These are phyloP conservation scores for Cinara cedri DNA, from an alignment of 2,888 invertebrate species.

Conservation along the genomic window DNA sequence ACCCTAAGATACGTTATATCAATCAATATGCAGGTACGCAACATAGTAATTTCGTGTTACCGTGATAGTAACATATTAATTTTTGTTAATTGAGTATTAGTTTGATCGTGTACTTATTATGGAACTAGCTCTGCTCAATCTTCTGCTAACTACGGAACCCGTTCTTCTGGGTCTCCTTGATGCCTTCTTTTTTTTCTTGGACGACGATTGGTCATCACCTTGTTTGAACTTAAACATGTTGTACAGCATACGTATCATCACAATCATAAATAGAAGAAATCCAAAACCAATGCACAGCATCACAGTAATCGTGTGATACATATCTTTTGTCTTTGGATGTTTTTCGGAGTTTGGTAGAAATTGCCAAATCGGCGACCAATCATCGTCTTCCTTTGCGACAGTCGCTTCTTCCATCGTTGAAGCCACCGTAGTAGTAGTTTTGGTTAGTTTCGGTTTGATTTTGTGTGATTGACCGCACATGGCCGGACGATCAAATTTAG, in stretches of 20 bases:
- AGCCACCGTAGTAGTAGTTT: background rate
- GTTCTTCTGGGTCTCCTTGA: background rate
- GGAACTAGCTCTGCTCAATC: constrained; percentile 38
- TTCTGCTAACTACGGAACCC: constrained; percentile 21
- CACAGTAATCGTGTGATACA: constrained; percentile 6
- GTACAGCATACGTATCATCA: constrained; percentile 45
- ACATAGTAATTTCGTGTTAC: too few species aligned
- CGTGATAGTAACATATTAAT: background rate
- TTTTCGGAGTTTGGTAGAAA: constrained; percentile 49
- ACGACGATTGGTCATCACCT: background rate
- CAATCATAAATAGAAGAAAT: constrained; percentile 53
- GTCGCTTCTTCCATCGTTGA: background rate
- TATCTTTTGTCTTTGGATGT: constrained; percentile 17
- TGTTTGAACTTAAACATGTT: constrained; percentile 51
- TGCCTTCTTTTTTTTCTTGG: background rate
- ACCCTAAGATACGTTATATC: too few species aligned
- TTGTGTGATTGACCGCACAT: background rate
- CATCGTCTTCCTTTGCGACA: constrained; percentile 23
- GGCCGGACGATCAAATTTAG: background rate
- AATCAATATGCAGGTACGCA: too few species aligned
- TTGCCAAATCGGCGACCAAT: constrained; percentile 53
- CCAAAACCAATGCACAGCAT: constrained; percentile 46
- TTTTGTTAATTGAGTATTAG: background rate
- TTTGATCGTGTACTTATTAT: constrained; percentile 16
- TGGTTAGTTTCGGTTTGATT: constrained; percentile 1